Percentiles rank a stretch among this genome's conserved stretches.
phyloP scores from a whole-genome alignment of 2,113 vertebrate species.

The zebrafish (Danio rerio) region DNA sequence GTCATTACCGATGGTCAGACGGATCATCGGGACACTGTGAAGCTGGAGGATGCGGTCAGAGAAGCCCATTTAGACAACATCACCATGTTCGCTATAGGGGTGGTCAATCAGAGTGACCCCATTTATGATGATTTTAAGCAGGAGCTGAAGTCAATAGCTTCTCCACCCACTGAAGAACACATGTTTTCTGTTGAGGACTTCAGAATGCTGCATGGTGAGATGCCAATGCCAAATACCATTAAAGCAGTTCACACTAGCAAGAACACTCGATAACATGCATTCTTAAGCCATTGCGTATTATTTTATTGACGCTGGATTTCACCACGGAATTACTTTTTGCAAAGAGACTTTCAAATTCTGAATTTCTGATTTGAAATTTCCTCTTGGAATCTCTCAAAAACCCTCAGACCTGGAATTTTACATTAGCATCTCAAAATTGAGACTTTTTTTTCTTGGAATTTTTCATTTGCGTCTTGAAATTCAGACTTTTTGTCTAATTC shows the following conservation, averaged over 20 bases:
- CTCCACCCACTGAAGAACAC: slow-evolving; percentile 80
- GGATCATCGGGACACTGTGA: slow-evolving; percentile 73
- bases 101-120: slow-evolving; percentile 79
- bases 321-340: no score
- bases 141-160: slow-evolving; percentile 84
- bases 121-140: slow-evolving; percentile 75
- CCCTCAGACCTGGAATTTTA: no score
- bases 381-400: no score
- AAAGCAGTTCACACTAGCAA: not conserved
- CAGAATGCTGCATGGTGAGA: slow-evolving; percentile 80
- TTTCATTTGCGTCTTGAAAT: no score
- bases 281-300: no score
- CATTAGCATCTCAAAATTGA: no score
- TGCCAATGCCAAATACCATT: not conserved
- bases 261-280: no score
- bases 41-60: slow-evolving; percentile 70
- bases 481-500: no score
- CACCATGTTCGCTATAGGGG: slow-evolving; percentile 85
- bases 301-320: no score
- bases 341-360: no score
- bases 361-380: no score
- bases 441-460: no score
- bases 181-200: slow-evolving; percentile 84
- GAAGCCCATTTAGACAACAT: slow-evolving; percentile 69
- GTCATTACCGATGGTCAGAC: slow-evolving; percentile 86